These are phyloP conservation scores for Aethina tumida DNA, from an alignment of 1,140 invertebrate genomes.

Conservation along the genomic window DNA sequence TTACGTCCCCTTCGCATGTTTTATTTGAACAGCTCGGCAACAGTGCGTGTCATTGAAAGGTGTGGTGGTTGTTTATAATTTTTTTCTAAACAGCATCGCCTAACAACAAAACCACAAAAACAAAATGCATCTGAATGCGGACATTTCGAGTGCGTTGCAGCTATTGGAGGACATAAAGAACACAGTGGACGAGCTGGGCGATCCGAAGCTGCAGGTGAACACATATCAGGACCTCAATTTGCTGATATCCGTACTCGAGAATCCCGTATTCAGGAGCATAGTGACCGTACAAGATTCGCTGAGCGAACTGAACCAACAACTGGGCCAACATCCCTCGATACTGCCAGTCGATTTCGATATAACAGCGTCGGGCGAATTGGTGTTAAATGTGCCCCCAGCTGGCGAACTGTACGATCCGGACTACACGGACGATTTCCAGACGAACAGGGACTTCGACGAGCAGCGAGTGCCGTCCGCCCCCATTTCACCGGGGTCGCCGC, in stretches of 20 bases:
- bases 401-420: constrained; percentile 41
- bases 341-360: constrained; percentile 88
- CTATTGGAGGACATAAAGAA: constrained; percentile 70
- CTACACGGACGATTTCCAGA: constrained; percentile 29
- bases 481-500: constrained; percentile 43
- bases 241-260: constrained; percentile 78
- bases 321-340: constrained; percentile 82
- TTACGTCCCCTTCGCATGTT: no score
- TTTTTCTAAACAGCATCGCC: no score
- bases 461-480: constrained; percentile 48
- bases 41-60: no score
- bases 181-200: constrained; percentile 61
- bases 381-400: constrained; percentile 45
- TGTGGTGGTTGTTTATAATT: no score
- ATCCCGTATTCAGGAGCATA: constrained; percentile 85
- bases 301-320: constrained; percentile 66
- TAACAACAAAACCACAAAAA: not conserved
- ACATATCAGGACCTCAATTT: constrained; percentile 78
- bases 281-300: constrained; percentile 85
- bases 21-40: no score
- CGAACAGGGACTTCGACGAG: constrained; percentile 41
- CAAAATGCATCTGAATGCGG: constrained; percentile 37
- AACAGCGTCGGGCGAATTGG: constrained; percentile 56
- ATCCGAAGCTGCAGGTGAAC: constrained; percentile 58
- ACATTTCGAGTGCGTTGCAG: constrained; percentile 65